phyloP scores from a whole-genome alignment of 2,113 vertebrate species.

The Melanostigma gelatinosum region DNA sequence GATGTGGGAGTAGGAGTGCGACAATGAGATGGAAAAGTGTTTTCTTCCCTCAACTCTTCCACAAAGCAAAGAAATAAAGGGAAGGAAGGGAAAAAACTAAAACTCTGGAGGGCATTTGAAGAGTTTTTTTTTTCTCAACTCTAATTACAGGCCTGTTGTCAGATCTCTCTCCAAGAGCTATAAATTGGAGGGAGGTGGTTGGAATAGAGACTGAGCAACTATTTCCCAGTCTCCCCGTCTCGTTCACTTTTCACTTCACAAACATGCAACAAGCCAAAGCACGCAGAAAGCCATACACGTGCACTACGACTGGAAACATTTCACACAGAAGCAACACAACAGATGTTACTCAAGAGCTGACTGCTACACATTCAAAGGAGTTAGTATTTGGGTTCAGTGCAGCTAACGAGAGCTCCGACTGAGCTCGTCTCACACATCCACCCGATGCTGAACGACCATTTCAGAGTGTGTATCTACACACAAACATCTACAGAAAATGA shows the following conservation, averaged over 20 bases:
- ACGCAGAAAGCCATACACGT: conserved; percentile 8
- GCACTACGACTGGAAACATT: neutral
- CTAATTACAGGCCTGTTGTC: conserved; percentile 83
- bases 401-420: conserved; percentile 3
- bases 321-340: conserved; percentile 6
- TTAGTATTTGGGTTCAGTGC: conserved; percentile 1
- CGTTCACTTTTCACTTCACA: conserved; percentile 62
- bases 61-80: conserved; percentile 19
- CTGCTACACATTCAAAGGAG: neutral
- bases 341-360: conserved; percentile 7
- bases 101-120: conserved; percentile 69
- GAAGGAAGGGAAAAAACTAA: conserved; percentile 19
- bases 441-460: neutral
- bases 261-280: conserved; percentile 52
- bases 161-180: conserved; percentile 82
- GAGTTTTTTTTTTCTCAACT: conserved; percentile 57
- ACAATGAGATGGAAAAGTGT: conserved; percentile 45
- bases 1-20: conserved; percentile 8
- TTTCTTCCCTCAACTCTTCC: conserved; percentile 46
- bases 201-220: conserved; percentile 65
- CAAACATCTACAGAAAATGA: neutral
- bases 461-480: neutral
- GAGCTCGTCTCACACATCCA: conserved; percentile 15
- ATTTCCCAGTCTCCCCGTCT: conserved; percentile 64
- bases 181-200: conserved; percentile 80